Conservation (phyloP, 1,140 invertebrate species). For the Hypothenemus hampei region DNA sequence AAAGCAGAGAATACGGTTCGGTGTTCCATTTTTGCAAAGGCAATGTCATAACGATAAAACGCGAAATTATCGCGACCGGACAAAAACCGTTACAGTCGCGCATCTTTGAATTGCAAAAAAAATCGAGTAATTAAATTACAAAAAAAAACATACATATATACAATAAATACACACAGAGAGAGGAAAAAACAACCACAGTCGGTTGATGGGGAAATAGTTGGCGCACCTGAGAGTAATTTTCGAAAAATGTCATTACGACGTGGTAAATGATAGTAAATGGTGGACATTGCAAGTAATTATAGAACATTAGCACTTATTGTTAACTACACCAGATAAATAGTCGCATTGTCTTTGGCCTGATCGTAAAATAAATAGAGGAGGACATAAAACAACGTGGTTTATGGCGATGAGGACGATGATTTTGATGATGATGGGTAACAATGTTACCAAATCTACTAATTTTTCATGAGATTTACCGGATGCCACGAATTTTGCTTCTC, state of each 20-base stretch:
- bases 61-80: conserved; percentile 8
- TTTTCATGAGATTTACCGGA: too few species aligned
- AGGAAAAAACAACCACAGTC: too few species aligned
- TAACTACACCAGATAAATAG: conserved; percentile 17
- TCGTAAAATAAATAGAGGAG: conserved; percentile 24
- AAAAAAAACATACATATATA: conserved; percentile 3
- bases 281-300: conserved; percentile 22
- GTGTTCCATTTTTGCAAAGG: conserved; percentile 17
- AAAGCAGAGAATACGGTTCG: conserved; percentile 8
- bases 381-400: conserved; percentile 12
- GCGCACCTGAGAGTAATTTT: not conserved
- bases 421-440: too few species aligned
- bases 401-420: too few species aligned
- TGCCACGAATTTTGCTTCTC: too few species aligned
- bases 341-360: conserved; percentile 10
- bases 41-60: conserved; percentile 13
- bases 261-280: conserved; percentile 21
- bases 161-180: too few species aligned
- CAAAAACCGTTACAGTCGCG: conserved; percentile 12
- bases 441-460: too few species aligned
- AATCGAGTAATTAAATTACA: conserved; percentile 17
- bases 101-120: not conserved
- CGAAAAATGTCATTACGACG: conserved; percentile 17
- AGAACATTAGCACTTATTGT: conserved; percentile 21
- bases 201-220: not conserved